These are phyloP conservation scores for Morpho deidamia DNA, from an alignment of 2,888 invertebrate genomes.

Conservation along the genomic window DNA sequence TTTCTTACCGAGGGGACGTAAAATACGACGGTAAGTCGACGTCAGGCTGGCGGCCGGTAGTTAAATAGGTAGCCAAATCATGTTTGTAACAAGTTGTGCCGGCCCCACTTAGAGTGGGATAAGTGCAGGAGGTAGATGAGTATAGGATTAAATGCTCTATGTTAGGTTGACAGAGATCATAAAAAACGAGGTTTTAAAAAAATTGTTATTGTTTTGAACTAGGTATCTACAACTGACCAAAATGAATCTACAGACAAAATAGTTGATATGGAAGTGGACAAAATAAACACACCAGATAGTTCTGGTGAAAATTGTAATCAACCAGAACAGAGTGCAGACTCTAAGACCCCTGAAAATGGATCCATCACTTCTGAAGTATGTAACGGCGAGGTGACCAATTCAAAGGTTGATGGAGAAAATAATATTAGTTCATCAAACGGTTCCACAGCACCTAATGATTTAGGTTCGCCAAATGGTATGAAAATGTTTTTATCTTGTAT, in stretches of 20 bases:
- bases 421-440: constrained; percentile 76
- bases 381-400: constrained; percentile 69
- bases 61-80: too few species aligned
- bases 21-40: too few species aligned
- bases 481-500: background rate
- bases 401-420: constrained; percentile 54
- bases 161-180: too few species aligned
- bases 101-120: too few species aligned
- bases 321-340: constrained; percentile 63
- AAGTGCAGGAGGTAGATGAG: too few species aligned
- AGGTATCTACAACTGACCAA: constrained; percentile 71
- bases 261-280: constrained; percentile 45
- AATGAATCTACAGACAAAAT: constrained; percentile 38
- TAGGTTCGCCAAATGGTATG: constrained; percentile 55
- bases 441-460: constrained; percentile 52
- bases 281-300: constrained; percentile 61
- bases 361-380: constrained; percentile 38
- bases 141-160: too few species aligned
- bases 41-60: too few species aligned
- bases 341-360: constrained; percentile 42
- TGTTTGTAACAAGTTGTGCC: too few species aligned
- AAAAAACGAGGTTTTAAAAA: too few species aligned
- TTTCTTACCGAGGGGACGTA: too few species aligned
- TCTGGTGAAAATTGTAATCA: constrained; percentile 61
- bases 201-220: background rate